These are phyloP conservation scores for Channallabes apus DNA, from an alignment of 2,797 vertebrate genomes.

Conservation along the genomic window DNA sequence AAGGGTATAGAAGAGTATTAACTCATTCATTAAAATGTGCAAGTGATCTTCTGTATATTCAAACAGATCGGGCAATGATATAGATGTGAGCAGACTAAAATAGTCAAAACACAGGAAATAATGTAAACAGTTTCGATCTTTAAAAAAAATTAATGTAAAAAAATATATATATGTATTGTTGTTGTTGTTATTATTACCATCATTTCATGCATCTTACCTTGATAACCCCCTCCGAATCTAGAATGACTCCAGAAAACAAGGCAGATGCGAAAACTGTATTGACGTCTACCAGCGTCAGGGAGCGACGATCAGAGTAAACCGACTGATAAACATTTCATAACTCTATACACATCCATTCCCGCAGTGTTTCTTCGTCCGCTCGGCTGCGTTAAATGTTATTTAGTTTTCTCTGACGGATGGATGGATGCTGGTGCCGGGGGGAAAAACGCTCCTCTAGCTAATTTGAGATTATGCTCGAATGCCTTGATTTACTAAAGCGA, in stretches of 20 bases:
- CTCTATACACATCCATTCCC: conserved; percentile 74
- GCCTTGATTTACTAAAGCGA: conserved; percentile 77
- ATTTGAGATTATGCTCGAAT: conserved; percentile 67
- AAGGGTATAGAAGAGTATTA: no score
- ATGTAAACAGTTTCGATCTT: background rate
- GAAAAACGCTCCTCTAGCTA: conserved; percentile 56
- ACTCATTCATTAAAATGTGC: no score
- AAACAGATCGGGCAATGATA: background rate
- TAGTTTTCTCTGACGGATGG: conserved; percentile 28
- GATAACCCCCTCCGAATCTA: conserved; percentile 41
- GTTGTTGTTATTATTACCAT: background rate
- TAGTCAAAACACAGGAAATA: background rate
- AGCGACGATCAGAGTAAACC: conserved; percentile 67
- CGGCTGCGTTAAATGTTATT: background rate
- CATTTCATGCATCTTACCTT: conserved; percentile 64
- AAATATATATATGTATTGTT: background rate
- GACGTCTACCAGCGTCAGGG: conserved; percentile 40
- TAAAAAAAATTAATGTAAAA: no score
- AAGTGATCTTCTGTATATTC: background rate
- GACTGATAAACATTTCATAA: conserved; percentile 60
- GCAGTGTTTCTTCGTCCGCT: conserved; percentile 59
- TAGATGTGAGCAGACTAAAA: background rate
- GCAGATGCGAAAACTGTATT: conserved; percentile 60
- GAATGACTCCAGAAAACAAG: conserved; percentile 55
- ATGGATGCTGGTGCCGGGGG: conserved; percentile 51